These are phyloP conservation scores for Pseudochaenichthys georgianus DNA, from an alignment of 2,797 vertebrate species.

Conservation along the genomic window DNA sequence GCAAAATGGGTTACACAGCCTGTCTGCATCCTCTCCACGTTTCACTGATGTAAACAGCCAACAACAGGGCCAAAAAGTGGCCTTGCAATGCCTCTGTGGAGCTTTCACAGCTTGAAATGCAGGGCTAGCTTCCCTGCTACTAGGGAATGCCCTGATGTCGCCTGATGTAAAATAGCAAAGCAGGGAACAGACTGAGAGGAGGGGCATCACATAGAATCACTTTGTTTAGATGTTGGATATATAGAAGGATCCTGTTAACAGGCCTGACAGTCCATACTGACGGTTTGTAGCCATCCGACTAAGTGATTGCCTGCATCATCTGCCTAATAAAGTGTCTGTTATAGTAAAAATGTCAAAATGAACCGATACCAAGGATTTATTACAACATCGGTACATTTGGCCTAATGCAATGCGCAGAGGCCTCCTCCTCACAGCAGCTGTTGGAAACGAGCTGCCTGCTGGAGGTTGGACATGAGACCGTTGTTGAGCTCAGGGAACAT, in stretches of 20 bases:
- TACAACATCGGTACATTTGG: slow-evolving; percentile 51
- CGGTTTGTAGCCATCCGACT: slow-evolving; percentile 6
- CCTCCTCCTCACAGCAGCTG: slow-evolving; percentile 70
- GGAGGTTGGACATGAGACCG: slow-evolving; percentile 51
- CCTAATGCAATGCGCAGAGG: slow-evolving; percentile 68
- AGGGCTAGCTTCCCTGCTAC: slow-evolving; percentile 25
- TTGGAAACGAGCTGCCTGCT: slow-evolving; percentile 50
- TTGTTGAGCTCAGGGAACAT: slow-evolving; percentile 51
- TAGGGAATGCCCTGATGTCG: slow-evolving; percentile 43
- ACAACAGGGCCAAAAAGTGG: slow-evolving; percentile 35
- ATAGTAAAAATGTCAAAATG: slow-evolving; percentile 30
- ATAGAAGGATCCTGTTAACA: slow-evolving; percentile 4
- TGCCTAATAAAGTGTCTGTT: slow-evolving; percentile 31
- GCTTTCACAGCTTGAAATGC: slow-evolving; percentile 32
- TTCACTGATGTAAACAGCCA: slow-evolving; percentile 54
- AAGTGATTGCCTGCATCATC: slow-evolving; percentile 4
- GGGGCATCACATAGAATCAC: slow-evolving; percentile 49
- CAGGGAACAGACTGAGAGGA: slow-evolving; percentile 16
- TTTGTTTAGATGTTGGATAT: slow-evolving; percentile 27
- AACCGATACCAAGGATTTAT: slow-evolving; percentile 38
- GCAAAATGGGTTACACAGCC: slow-evolving; percentile 48
- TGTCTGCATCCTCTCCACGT: slow-evolving; percentile 44
- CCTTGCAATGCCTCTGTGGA: slow-evolving; percentile 35
- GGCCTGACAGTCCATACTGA: not conserved
- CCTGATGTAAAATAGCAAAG: slow-evolving; percentile 53